Percentiles rank a stretch among this genome's conserved stretches.
Conservation (phyloP, 1,140 invertebrate species). For the Tyrophagus putrescentiae region DNA sequence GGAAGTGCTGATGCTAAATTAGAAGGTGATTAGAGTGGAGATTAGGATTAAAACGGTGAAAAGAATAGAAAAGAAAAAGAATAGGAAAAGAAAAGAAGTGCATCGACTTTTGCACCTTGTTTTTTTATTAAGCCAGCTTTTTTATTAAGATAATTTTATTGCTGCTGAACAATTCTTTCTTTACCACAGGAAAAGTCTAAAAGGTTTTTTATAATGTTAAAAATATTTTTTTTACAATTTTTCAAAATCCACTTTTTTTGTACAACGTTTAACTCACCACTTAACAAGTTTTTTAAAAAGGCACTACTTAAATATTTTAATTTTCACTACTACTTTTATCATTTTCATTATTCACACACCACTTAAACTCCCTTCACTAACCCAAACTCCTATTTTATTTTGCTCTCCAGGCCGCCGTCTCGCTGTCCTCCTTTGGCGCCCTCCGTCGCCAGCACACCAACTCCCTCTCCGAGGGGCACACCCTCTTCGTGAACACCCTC, state of each 20-base stretch:
- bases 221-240: not conserved
- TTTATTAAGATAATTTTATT: not conserved
- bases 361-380: not conserved
- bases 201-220: not conserved
- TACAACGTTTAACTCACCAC: not conserved
- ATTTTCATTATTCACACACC: not conserved
- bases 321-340: not conserved
- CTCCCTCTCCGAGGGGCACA: constrained; percentile 21
- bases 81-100: no score
- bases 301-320: not conserved
- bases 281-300: not conserved
- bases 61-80: no score
- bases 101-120: no score
- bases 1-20: no score
- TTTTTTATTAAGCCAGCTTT: no score
- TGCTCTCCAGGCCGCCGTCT: constrained; percentile 22
- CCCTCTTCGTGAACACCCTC: constrained; percentile 22
- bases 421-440: constrained; percentile 23
- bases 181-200: not conserved
- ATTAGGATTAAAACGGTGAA: no score
- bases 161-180: not conserved
- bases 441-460: constrained; percentile 20
- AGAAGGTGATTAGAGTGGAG: no score
- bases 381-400: no score
- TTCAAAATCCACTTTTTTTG: no score